Evolutionary conservation across 2,113 vertebrate genomes (phyloP).

Genomic region (Murina feae): DNA sequence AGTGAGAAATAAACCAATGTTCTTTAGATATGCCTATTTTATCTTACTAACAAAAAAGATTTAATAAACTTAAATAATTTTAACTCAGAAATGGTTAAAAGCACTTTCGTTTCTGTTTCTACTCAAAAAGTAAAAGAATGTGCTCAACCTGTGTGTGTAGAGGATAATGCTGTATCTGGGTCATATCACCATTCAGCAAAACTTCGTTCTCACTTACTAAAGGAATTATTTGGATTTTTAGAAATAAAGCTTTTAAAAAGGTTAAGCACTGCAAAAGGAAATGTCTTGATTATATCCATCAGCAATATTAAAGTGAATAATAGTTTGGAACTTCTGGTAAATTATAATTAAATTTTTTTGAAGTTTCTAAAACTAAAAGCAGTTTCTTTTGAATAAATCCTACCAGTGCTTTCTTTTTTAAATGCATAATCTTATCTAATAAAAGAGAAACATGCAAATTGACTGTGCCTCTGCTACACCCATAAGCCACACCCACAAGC

Average conservation of each 20-base stretch:
- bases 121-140: conserved; percentile 36
- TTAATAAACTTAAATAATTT: not conserved
- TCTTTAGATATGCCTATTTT: not conserved
- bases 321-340: not conserved
- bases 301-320: not conserved
- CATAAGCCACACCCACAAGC: too few relatives aligned
- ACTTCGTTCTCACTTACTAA: not conserved
- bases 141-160: not conserved
- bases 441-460: too few relatives aligned
- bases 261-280: not conserved
- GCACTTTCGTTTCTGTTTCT: conserved; percentile 12
- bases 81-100: not conserved
- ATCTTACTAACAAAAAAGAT: not conserved
- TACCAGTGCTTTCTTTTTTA: not conserved
- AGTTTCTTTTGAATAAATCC: not conserved
- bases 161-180: not conserved
- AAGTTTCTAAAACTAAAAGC: conserved; percentile 8
- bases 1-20: not conserved
- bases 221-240: conserved; percentile 21
- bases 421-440: too few relatives aligned
- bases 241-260: conserved; percentile 1
- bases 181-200: not conserved
- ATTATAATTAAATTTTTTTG: not conserved
- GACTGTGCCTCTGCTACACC: too few relatives aligned
- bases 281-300: not conserved